Base-by-base conservation (phyloP, 2,888 invertebrate genomes). In the Ceraclea dissimilis region DNA sequence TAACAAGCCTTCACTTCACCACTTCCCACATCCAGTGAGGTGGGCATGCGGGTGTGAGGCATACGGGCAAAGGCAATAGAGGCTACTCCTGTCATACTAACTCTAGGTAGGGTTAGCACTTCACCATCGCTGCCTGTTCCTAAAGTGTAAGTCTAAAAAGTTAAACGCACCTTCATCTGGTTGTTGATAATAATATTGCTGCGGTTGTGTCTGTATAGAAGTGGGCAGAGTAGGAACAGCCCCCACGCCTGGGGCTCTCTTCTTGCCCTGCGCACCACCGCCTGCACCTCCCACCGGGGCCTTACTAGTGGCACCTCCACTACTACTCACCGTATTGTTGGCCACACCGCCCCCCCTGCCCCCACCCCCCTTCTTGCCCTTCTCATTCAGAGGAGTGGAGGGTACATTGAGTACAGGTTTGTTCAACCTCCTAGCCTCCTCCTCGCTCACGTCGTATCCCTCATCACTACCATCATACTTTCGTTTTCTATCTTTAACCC, bases 401-500 rank as follows among this genome's bases (percentile, higher is more conserved):
- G 78, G 78, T 70, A 78, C 78, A 65, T 76, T 76, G 55, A 78
- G 71, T 66, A 78, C 77, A 51, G 78, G 75, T 70, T 76, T 76
- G 65, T 74, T 74, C 60, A 75, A 67, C 31, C 61, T 49, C 61
- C 77, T 67, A 61, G 75, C 77, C 65, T 80, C 73, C 68, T 78
- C 73, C 58, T 84, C 83, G 20, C 70, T 71, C 26, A 70, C 71
- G 54, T 83, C 83, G 65, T 82, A 82, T 63, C 81, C 78, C 64
- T 86, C 86, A 59, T 84, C 84, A 19, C 80, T 79, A 66, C 81
- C 82, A 63, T 85, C 85, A 63, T 85, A 85, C 65, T 82, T 80
- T 64, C 82, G 79, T 69, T 86, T 86, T 57, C 86, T 72, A 65
- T 86, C 85, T 67, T 87, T 88, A 55, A 85, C 85, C 64, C 86